Base-by-base conservation (phyloP, 1,140 invertebrate species). In the Drosophila auraria region DNA sequence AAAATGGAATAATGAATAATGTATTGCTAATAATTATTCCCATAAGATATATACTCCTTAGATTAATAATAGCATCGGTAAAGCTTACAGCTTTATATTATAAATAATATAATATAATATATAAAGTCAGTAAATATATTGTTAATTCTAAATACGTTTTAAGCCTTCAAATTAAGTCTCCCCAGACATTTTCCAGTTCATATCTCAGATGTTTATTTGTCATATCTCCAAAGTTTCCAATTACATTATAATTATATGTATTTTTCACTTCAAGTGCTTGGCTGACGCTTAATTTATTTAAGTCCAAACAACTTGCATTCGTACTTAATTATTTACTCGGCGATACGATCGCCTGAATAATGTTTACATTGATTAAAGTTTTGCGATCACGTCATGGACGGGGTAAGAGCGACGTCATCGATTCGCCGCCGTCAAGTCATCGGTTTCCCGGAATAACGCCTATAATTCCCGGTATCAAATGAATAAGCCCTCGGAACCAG, bases 291-390 rank as follows among this genome's bases (percentile, higher is more conserved):
- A 23, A 73, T 73, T 73, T 73, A 73, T 73, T 73, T 45, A 73
- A 73, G 71, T 73, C 71, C 38, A 30, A 49, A 50, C 45, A 59
- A 61, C 71, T 72, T 53, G 54, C 30, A 38, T 53, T 25, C 38
- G 30, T 69, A 61, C 70, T 73, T 60, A 59, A 45, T 73, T 73
- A 61, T 61, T 69, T 71, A 57, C 68, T 4, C 6, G 2, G 38
- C 68, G 71, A 73, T 73, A 73, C 40, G 47, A 61, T 73, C 71
- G 30, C n/a, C 42, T 73, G 71, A 73, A 73, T 73, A 73, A 61
- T 73, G 45, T 73, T 73, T 73, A 38, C 71, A 73, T 73, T 53
- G 56, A 74, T 73, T 74, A 38, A 74, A 74, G 69, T 53, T 61
- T 17, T 17, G 69, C 23, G 20, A 73, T 73, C 71, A 73, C 71